Base-by-base conservation (phyloP, 2,888 invertebrate genomes). In the Oasisia sp. region DNA sequence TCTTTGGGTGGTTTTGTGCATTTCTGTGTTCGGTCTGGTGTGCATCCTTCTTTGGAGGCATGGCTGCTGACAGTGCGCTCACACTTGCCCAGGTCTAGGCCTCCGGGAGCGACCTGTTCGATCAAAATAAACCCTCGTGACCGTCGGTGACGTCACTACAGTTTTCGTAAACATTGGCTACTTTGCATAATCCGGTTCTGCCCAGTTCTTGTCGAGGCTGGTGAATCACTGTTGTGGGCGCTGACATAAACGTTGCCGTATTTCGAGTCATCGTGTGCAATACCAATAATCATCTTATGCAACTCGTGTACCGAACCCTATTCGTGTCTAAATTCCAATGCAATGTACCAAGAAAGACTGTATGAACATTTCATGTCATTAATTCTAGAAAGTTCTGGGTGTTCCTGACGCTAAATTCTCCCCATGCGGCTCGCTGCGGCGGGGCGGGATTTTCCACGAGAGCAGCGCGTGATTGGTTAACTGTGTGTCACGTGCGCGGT, bases 101-200 rank as follows among this genome's bases (percentile, higher is more conserved):
- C 50, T 50, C 50, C 27, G 74, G 27, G 74, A 74, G 3, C 74
- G 74, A 74, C n/a, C 74, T 74, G 19, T 74, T 74, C 74, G 74
- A 74, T 74, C 74, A 74, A 74, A 74, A 74, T 74, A 56, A 56
- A 74, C 74, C 74, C 74, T 74, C 74, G 74, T 74, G 74, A 74
- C 74, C 74, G 14, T n/a, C 74, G 50, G 74, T 74, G 74, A 74
- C 74, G 74, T 74, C 74, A 74, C 74, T 19, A 27, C 74, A 74
- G 74, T 7, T 74, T 74, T 74, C 74, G 74, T 74, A 74, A 74
- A 74, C 74, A 74, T 74, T 74, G 74, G 74, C 74, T 74, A 74
- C 74, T 74, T 74, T 74, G 74, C 74, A 74, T 74, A 74, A 74
- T 74, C 74, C 74, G 74, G 74, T 74, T 74, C 74, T 19, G 19